phyloP scores from a whole-genome alignment of 2,113 vertebrate species.

The Copsychus sechellarum region DNA sequence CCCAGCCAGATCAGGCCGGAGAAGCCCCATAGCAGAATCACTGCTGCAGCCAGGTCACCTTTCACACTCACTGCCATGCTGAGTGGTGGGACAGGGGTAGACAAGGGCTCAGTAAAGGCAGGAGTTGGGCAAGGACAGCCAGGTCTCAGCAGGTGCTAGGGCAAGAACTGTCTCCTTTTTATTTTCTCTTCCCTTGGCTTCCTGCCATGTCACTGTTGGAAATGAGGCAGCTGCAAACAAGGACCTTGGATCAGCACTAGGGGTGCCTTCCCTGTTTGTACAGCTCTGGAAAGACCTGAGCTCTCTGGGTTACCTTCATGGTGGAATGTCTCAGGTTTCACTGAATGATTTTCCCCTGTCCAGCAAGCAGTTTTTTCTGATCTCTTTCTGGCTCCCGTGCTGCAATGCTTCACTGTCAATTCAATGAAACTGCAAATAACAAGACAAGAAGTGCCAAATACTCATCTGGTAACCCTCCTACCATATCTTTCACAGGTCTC shows the following conservation, averaged over 20 bases:
- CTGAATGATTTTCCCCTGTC: background rate
- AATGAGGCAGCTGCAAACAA: background rate
- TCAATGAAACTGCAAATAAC: background rate
- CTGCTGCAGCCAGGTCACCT: background rate
- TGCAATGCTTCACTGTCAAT: background rate
- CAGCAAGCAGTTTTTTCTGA: background rate
- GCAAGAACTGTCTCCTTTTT: rapidly evolving
- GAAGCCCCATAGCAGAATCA: background rate
- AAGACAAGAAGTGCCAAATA: background rate
- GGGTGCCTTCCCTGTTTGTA: background rate
- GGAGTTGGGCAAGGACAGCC: background rate
- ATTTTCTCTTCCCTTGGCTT: background rate
- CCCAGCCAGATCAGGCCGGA: background rate
- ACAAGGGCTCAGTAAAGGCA: background rate
- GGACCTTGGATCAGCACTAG: background rate
- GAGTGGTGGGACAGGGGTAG: background rate
- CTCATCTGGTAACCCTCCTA: background rate
- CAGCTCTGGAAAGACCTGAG: background rate
- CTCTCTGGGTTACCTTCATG: background rate
- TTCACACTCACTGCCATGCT: background rate
- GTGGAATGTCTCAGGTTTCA: background rate
- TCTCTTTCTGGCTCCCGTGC: background rate
- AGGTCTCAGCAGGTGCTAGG: background rate
- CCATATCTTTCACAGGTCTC: background rate
- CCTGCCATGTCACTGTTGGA: background rate